Evolutionary conservation across 2,113 vertebrate genomes (phyloP), one percentile per base, ranked within the genome.

Genomic region (Hippocampus barbouri): DNA sequence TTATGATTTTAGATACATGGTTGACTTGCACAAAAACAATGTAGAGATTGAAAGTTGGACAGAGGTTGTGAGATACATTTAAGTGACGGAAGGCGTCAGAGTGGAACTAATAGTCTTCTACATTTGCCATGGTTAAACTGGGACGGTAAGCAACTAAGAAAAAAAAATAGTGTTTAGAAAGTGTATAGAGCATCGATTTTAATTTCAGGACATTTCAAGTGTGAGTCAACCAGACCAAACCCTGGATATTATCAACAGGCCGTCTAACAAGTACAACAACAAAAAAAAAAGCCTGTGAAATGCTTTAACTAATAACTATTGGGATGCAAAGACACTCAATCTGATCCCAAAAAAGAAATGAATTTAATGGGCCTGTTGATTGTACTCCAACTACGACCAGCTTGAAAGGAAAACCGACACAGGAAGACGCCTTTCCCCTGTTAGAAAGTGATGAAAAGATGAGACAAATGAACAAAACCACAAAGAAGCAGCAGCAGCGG

Each of bases 291-390:
- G n/a, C 43, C 18, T 64, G 66, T 54, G 61, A 71, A 72, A 66
- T 3, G 3, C n/a, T 20, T 0, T 9, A 27, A 62, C 27, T 6
- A 72, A 43, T 66, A 61, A 59, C 20, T 56, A 11, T n/a, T 5
- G 21, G 59, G 47, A 75, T 47, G 21, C 43, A 59, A 16, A 56
- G 41, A 27, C 72, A 59, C 53, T 74, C 62, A 45, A 27, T 47
- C 65, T 47, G 25, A 30, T 34, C 14, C 34, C 5, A 38, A 57
- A 68, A 34, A 45, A 45, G 43, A 72, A 79, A 70, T 0, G 3
- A 30, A 65, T 71, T n/a, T 68, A 53, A 59, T 69, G 73, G 71
- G 64, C 30, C 72, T 25, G 30, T 11, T 9, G 64, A 78, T 56
- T 57, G 10, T 1, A 60, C 66, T n/a, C 4, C 70, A 53, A 71